Evolutionary conservation across 2,113 vertebrate species (phyloP).

Genomic region (Macquaria australasica): DNA sequence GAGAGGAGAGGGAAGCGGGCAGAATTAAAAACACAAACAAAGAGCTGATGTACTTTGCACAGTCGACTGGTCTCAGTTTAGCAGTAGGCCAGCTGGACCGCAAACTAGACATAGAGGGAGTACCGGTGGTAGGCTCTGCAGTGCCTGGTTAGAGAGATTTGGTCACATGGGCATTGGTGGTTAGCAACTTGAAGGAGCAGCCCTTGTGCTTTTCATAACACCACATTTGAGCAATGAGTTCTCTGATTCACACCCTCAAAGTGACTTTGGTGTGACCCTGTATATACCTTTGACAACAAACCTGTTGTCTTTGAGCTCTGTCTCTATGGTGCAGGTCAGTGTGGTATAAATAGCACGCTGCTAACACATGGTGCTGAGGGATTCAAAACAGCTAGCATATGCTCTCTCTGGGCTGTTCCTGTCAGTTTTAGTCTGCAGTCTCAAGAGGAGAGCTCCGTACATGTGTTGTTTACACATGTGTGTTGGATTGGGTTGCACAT

Average conservation of each 20-base stretch:
- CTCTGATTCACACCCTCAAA: slow-evolving; percentile 22
- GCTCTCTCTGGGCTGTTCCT: slow-evolving; percentile 59
- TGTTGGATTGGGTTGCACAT: neutral
- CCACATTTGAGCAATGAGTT: neutral
- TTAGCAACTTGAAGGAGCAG: slow-evolving; percentile 23
- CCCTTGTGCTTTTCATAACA: slow-evolving; percentile 17
- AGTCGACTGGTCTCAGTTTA: slow-evolving; percentile 58
- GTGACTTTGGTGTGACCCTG: slow-evolving; percentile 18
- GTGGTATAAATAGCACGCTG: slow-evolving; percentile 72
- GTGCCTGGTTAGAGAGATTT: slow-evolving; percentile 23
- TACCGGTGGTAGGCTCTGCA: slow-evolving; percentile 24
- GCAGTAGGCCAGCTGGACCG: slow-evolving; percentile 50
- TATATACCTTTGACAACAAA: slow-evolving; percentile 28
- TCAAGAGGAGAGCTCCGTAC: slow-evolving; percentile 18
- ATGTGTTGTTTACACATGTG: neutral
- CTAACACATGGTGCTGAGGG: slow-evolving; percentile 68
- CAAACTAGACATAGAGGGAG: slow-evolving; percentile 52
- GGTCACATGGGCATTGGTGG: slow-evolving; percentile 44
- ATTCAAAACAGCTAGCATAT: slow-evolving; percentile 62
- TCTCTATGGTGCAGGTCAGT: slow-evolving; percentile 46
- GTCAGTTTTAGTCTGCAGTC: slow-evolving; percentile 60
- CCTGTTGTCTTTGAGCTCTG: slow-evolving; percentile 57
- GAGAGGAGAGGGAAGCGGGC: slow-evolving; percentile 50
- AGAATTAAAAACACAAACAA: slow-evolving; percentile 73
- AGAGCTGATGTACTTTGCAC: slow-evolving; percentile 58